These are phyloP conservation scores for Paramuricea clavata DNA, from an alignment of 92 coral and sea anemone species.

Conservation along the genomic window DNA sequence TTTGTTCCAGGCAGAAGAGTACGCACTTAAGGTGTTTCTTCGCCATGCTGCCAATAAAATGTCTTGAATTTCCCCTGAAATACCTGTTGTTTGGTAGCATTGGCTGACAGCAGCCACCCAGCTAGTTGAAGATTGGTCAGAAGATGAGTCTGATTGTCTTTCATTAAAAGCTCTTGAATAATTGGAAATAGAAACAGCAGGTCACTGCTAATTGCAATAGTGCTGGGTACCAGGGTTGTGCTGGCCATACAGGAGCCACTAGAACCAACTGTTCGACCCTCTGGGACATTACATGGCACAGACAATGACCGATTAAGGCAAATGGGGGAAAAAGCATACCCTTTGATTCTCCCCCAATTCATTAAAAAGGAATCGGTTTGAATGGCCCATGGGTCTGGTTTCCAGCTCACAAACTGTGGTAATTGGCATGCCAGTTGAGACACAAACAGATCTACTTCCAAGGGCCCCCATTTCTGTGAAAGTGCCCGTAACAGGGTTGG, in stretches of 20 bases:
- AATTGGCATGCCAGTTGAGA: neutral
- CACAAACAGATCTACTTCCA: conserved; percentile 18
- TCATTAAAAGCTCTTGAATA: neutral
- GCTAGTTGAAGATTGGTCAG: neutral
- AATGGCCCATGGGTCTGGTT: neutral
- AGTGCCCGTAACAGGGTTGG: neutral
- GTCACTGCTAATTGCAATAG: conserved; percentile 6
- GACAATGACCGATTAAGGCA: conserved; percentile 4
- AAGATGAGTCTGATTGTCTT: neutral
- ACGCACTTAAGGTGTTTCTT: neutral
- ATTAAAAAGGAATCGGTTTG: neutral
- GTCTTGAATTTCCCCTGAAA: conserved; percentile 1
- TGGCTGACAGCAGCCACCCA: neutral
- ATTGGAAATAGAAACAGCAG: neutral
- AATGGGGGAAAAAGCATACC: conserved; percentile 25
- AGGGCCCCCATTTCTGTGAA: conserved; percentile 1
- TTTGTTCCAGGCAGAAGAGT: neutral
- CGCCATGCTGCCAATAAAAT: conserved; percentile 20
- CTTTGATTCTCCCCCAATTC: neutral
- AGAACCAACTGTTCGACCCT: too few relatives aligned
- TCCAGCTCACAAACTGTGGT: too few relatives aligned
- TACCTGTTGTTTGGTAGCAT: neutral
- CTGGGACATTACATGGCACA: neutral
- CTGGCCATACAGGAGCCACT: conserved; percentile 9
- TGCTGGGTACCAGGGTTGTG: conserved; percentile 17